Percentiles rank a stretch among this genome's conserved stretches.
phyloP scores from a whole-genome alignment of 2,113 vertebrate species.

The Saiga tatarica region DNA sequence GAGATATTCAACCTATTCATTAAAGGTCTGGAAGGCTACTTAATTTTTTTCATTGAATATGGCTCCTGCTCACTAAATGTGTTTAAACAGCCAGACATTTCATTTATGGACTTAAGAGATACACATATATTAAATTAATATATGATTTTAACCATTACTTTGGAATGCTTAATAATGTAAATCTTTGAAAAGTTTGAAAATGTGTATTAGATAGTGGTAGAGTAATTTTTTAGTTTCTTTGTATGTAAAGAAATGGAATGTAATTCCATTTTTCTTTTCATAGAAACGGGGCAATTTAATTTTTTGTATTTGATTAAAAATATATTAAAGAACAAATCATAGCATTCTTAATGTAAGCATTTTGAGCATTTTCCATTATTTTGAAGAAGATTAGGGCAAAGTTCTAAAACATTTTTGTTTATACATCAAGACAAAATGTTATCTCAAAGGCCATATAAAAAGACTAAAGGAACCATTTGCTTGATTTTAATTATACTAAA shows the following conservation, averaged over 20 bases:
- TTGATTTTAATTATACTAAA: constrained; percentile 32
- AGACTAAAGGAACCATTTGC: background rate
- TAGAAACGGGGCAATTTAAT: background rate
- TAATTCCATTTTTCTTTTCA: constrained; percentile 34
- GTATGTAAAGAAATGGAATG: background rate
- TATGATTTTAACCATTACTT: constrained; percentile 40
- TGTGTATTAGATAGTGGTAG: constrained; percentile 28
- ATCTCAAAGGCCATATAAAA: background rate
- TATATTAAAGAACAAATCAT: background rate
- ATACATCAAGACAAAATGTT: constrained; percentile 41
- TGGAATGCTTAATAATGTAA: constrained; percentile 34
- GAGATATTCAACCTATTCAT: background rate
- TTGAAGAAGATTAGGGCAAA: background rate
- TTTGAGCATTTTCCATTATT: background rate
- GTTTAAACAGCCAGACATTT: constrained; percentile 29
- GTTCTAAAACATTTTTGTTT: constrained; percentile 29
- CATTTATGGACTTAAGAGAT: constrained; percentile 41
- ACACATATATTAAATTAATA: constrained; percentile 46
- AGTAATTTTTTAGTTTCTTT: constrained; percentile 26
- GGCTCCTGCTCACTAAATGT: background rate
- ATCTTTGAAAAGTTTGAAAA: constrained; percentile 44
- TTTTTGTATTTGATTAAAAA: constrained; percentile 41
- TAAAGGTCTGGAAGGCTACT: background rate
- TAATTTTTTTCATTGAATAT: background rate
- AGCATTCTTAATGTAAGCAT: background rate